phyloP scores from a whole-genome alignment of 2,888 invertebrate species.

The Cephonodes hylas region DNA sequence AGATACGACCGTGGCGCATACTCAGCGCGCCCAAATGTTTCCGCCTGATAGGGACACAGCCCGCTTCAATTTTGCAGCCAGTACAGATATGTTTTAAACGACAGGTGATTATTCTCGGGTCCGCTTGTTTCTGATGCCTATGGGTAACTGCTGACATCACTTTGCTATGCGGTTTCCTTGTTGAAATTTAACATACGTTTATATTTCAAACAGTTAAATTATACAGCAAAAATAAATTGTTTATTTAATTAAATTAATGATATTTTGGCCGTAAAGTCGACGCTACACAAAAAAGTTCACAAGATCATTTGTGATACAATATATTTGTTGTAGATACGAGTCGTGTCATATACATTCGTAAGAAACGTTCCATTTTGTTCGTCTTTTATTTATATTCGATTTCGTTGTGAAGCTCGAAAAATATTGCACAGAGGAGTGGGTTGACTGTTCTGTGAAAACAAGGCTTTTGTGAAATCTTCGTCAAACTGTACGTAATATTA shows the following conservation, averaged over 20 bases:
- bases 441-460: not conserved
- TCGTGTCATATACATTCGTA: conserved; percentile 29
- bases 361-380: conserved; percentile 31
- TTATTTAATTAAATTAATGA: too few species aligned
- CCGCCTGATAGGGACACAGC: not conserved
- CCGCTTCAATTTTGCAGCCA: not conserved
- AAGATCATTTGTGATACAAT: conserved; percentile 21
- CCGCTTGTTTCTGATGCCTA: not conserved
- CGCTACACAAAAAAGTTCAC: conserved; percentile 11
- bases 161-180: too few species aligned
- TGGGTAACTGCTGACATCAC: not conserved
- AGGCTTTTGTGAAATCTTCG: not conserved
- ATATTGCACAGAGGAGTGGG: conserved; percentile 28
- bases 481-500: not conserved
- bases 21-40: not conserved
- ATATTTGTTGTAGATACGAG: not conserved
- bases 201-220: too few species aligned
- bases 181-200: too few species aligned
- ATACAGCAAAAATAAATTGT: too few species aligned
- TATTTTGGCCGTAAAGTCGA: too few species aligned
- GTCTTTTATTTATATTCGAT: conserved; percentile 37
- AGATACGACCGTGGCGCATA: not conserved
- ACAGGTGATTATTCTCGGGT: conserved; percentile 1
- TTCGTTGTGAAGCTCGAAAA: conserved; percentile 28
- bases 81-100: not conserved